Evolutionary conservation across 2,113 vertebrate species (phyloP).

Genomic region (Perca fluviatilis): DNA sequence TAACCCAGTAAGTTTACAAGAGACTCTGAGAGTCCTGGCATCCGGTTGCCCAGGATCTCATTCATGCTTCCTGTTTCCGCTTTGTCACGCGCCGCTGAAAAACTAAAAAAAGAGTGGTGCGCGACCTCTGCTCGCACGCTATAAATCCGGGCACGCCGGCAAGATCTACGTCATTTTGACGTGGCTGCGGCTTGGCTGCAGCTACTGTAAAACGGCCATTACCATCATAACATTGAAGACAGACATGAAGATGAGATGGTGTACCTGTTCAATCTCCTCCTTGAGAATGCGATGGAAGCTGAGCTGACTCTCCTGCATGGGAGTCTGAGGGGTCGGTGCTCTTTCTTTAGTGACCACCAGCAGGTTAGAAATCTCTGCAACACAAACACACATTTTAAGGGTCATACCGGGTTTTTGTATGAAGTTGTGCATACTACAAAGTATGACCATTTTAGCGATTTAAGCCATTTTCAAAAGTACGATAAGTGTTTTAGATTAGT

Average conservation of each 20-base stretch:
- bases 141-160: too few species aligned
- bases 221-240: not conserved
- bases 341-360: conserved; percentile 93
- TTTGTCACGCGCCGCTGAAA: too few species aligned
- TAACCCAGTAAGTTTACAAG: too few species aligned
- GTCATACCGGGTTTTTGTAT: not conserved
- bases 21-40: too few species aligned
- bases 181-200: too few species aligned
- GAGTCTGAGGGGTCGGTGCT: conserved; percentile 79
- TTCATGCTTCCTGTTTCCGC: too few species aligned
- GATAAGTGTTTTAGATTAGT: not conserved
- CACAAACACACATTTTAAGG: conserved; percentile 12
- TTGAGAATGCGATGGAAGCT: conserved; percentile 95
- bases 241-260: not conserved
- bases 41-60: too few species aligned
- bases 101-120: too few species aligned
- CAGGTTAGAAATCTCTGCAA: conserved; percentile 94
- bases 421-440: not conserved
- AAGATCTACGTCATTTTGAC: too few species aligned
- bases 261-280: conserved; percentile 92
- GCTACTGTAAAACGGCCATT: not conserved
- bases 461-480: not conserved
- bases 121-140: too few species aligned
- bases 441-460: not conserved
- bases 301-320: conserved; percentile 88